Evolutionary conservation across 2,113 vertebrate species (phyloP).

Genomic region (Lathamus discolor): DNA sequence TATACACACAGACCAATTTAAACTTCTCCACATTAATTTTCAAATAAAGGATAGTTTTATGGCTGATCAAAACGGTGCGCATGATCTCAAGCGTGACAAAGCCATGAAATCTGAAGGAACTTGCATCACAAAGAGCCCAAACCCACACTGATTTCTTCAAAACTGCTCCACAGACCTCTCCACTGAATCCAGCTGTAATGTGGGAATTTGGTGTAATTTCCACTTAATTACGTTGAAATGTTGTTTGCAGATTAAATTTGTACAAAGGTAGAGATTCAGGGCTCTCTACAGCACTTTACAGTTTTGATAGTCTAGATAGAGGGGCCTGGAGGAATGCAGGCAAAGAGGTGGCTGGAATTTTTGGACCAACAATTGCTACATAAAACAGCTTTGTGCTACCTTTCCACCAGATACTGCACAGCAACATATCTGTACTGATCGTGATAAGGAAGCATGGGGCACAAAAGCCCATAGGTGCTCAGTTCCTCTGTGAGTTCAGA

Average conservation of each 20-base stretch:
- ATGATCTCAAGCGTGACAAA: not conserved
- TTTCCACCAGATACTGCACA: not conserved
- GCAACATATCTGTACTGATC: not conserved
- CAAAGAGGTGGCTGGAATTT: not conserved
- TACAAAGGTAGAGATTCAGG: not conserved
- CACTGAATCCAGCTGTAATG: not conserved
- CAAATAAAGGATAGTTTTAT: conserved; percentile 31
- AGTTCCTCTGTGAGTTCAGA: fast-evolving
- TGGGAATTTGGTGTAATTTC: not conserved
- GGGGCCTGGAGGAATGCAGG: not conserved
- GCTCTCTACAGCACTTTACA: not conserved
- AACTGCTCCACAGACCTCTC: not conserved
- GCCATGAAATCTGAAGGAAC: conserved; percentile 26
- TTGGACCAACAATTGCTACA: not conserved
- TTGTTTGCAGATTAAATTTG: not conserved
- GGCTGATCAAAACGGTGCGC: not conserved
- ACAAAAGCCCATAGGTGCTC: not conserved
- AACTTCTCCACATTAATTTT: conserved; percentile 33
- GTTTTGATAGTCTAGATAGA: not conserved
- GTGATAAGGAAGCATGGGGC: not conserved
- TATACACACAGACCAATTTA: conserved; percentile 37
- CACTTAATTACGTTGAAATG: not conserved
- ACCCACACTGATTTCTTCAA: not conserved
- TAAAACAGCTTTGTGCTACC: not conserved
- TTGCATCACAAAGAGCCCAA: not conserved